phyloP scores from a whole-genome alignment of 2,797 vertebrate species.

The Tenualosa thibaudeaui region DNA sequence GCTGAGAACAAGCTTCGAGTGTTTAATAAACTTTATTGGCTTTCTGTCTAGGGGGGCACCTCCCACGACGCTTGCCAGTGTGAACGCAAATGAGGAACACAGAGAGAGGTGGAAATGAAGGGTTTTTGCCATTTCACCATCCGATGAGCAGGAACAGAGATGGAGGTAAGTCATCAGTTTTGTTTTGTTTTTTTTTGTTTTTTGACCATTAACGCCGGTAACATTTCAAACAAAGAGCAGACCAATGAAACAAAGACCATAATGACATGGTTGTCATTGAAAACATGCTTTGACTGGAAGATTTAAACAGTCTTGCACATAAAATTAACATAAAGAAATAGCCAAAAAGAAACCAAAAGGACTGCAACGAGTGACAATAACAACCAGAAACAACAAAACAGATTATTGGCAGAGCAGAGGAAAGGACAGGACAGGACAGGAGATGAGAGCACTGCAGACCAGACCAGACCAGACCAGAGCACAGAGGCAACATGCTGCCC shows the following conservation, averaged over 20 bases:
- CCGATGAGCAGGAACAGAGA: conserved; percentile 8
- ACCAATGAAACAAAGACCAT: neutral
- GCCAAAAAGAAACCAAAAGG: neutral
- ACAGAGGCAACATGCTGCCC: neutral
- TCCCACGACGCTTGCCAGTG: conserved; percentile 61
- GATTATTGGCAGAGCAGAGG: neutral
- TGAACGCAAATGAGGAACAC: conserved; percentile 46
- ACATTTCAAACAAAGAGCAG: neutral
- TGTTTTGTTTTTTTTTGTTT: neutral
- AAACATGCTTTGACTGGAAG: neutral
- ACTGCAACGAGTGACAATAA: neutral
- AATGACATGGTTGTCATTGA: neutral
- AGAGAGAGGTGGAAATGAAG: conserved; percentile 44
- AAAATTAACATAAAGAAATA: neutral
- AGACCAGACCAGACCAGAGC: neutral
- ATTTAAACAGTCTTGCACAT: neutral
- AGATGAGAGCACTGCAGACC: neutral
- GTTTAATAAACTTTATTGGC: conserved; percentile 74
- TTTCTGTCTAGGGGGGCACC: conserved; percentile 64
- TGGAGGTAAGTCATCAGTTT: neutral
- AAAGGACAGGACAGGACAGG: neutral
- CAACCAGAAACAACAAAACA: neutral
- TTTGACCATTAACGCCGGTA: neutral
- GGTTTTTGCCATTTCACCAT: conserved; percentile 20
- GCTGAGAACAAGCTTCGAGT: conserved; percentile 70